phyloP scores from a whole-genome alignment of 2,888 invertebrate genomes.

The Cephalotes varians region DNA sequence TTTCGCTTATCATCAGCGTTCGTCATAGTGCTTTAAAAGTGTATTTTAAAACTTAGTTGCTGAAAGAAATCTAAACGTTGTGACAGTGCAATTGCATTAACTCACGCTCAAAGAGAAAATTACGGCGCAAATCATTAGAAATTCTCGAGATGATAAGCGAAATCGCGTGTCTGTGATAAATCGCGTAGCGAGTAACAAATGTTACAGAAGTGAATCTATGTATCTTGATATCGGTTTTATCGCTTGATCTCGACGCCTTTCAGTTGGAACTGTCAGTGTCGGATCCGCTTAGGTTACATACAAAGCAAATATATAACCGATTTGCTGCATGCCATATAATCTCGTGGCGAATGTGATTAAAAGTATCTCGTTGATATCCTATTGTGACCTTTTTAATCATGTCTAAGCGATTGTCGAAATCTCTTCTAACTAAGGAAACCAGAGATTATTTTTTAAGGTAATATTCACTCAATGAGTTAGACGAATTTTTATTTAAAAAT shows the following conservation, averaged over 20 bases:
- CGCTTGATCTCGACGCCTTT: conserved; percentile 27
- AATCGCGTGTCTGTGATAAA: conserved; percentile 18
- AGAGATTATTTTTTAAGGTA: conserved; percentile 81
- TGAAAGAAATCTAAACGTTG: background rate
- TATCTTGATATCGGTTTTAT: conserved; percentile 6
- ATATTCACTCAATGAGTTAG: conserved; percentile 18
- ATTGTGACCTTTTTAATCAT: conserved; percentile 31
- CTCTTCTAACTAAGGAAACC: conserved; percentile 72
- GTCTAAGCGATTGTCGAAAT: conserved; percentile 50
- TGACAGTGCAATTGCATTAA: conserved; percentile 11
- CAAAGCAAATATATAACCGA: background rate
- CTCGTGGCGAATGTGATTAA: conserved; percentile 5
- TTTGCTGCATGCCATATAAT: background rate
- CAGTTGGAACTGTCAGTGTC: conserved; percentile 47
- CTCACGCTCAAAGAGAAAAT: background rate
- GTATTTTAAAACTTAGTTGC: conserved; percentile 1
- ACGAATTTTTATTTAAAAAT: background rate
- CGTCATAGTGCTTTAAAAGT: background rate
- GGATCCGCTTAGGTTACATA: conserved; percentile 11
- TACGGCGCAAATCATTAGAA: background rate
- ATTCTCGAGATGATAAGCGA: conserved; percentile 4
- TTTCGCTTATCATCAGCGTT: conserved; percentile 3
- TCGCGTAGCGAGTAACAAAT: background rate
- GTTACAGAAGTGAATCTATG: background rate
- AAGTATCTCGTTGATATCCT: background rate